Evolutionary conservation across 2,797 vertebrate species (phyloP).

Genomic region (Brachymystax lenok): DNA sequence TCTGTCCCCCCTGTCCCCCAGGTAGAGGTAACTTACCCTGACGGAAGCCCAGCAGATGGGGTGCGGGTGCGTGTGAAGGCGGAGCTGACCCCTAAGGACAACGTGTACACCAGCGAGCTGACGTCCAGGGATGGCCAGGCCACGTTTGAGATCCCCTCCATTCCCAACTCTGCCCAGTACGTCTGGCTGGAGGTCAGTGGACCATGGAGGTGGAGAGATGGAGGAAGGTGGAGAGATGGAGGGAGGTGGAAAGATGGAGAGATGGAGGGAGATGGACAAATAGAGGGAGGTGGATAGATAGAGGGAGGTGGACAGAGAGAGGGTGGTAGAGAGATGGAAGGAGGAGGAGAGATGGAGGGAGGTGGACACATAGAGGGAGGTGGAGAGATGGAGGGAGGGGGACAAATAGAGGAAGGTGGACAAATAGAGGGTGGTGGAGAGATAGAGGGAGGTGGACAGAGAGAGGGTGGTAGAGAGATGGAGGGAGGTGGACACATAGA

Average conservation of each 20-base stretch:
- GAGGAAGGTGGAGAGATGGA: neutral
- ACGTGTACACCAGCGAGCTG: constrained; percentile 86
- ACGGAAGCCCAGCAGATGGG: constrained; percentile 88
- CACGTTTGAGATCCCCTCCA: constrained; percentile 91
- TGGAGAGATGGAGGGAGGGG: too few relatives aligned
- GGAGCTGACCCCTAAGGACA: constrained; percentile 89
- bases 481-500: too few relatives aligned
- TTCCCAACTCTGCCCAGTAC: constrained; percentile 89
- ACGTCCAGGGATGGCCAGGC: constrained; percentile 82
- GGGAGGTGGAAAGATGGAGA: neutral
- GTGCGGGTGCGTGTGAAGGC: constrained; percentile 88
- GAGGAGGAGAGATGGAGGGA: neutral
- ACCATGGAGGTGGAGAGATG: neutral
- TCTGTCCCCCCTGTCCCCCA: constrained; percentile 47
- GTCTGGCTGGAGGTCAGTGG: constrained; percentile 93
- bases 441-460: neutral
- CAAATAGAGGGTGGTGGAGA: neutral
- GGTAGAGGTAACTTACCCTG: constrained; percentile 91
- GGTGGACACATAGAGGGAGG: neutral
- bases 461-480: too few relatives aligned
- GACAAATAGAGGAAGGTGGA: neutral
- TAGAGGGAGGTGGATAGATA: too few relatives aligned
- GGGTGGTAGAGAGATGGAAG: too few relatives aligned
- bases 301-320: too few relatives aligned
- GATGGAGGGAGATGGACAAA: too few relatives aligned